Percentiles rank a stretch among this genome's conserved stretches.
These are phyloP conservation scores for Sturnira hondurensis DNA, from an alignment of 2,113 vertebrate genomes.

Conservation along the genomic window DNA sequence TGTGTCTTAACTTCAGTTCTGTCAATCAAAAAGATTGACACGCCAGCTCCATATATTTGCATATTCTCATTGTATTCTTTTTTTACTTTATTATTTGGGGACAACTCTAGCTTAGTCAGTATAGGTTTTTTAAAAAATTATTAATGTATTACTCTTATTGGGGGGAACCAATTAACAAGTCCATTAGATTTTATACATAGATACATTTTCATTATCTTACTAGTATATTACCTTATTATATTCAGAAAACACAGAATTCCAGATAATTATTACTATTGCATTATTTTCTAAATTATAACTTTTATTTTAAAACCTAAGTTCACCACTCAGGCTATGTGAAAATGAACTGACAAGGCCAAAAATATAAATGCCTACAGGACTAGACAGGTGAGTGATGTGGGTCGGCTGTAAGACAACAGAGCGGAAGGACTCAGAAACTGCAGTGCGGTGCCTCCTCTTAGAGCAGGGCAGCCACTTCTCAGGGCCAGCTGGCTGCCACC, in stretches of 20 bases:
- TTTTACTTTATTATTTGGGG: slow-evolving; percentile 10
- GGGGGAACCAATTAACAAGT: background rate
- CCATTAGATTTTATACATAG: background rate
- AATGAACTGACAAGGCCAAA: slow-evolving; percentile 10
- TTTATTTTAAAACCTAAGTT: slow-evolving; percentile 11
- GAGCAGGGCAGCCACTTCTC: background rate
- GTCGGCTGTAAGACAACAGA: background rate
- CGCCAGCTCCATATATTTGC: background rate
- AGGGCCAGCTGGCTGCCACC: background rate
- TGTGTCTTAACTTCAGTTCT: slow-evolving; percentile 1
- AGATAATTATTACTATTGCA: background rate
- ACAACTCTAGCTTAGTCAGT: background rate
- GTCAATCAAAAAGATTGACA: slow-evolving; percentile 6
- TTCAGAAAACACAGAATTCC: slow-evolving; percentile 4
- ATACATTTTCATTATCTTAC: background rate
- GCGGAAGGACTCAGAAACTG: background rate
- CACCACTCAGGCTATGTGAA: background rate
- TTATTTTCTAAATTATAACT: slow-evolving; percentile 9
- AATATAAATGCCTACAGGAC: background rate
- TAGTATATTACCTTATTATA: background rate
- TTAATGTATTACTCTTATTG: background rate
- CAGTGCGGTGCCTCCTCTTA: background rate
- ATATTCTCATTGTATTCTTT: slow-evolving; percentile 11
- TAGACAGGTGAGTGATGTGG: background rate
- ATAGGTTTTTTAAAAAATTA: background rate